Percentiles rank a stretch among this genome's conserved stretches.
These are phyloP conservation scores for Acromyrmex charruanus DNA, from an alignment of 1,140 invertebrate species.

Conservation along the genomic window DNA sequence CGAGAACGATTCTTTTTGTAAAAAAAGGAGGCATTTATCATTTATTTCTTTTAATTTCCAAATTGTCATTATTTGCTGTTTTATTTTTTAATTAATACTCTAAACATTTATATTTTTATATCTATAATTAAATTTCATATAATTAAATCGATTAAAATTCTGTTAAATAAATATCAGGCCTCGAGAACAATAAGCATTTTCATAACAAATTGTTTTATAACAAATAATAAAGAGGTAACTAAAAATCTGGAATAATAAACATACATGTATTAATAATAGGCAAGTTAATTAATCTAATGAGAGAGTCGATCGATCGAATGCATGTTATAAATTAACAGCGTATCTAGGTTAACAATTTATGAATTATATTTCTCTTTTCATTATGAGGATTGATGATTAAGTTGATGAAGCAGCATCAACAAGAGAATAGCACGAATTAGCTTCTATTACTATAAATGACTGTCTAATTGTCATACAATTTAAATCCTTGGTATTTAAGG, in stretches of 20 bases:
- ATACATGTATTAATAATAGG: conserved; percentile 5
- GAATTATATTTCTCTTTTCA: conserved; percentile 34
- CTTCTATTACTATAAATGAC: conserved; percentile 77
- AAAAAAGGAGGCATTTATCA: background rate
- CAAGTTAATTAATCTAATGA: conserved; percentile 19
- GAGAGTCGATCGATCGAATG: background rate
- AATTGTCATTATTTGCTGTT: background rate
- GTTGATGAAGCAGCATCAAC: conserved; percentile 14
- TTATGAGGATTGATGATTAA: background rate
- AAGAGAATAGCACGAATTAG: conserved; percentile 72
- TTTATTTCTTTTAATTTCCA: background rate
- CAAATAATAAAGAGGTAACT: background rate
- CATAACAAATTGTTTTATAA: background rate
- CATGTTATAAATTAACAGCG: conserved; percentile 10
- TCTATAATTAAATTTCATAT: background rate
- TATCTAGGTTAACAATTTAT: conserved; percentile 28
- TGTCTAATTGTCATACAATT: conserved; percentile 79
- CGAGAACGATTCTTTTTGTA: background rate
- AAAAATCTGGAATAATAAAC: background rate
- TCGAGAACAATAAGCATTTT: background rate
- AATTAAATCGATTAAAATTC: background rate
- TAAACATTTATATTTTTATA: background rate
- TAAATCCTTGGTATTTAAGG: conserved; percentile 64
- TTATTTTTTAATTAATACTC: background rate
- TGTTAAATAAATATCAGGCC: background rate